Evolutionary conservation across 1,140 invertebrate genomes (phyloP), one percentile per base, ranked within the genome.

Genomic region (Glossosoma conforme): DNA sequence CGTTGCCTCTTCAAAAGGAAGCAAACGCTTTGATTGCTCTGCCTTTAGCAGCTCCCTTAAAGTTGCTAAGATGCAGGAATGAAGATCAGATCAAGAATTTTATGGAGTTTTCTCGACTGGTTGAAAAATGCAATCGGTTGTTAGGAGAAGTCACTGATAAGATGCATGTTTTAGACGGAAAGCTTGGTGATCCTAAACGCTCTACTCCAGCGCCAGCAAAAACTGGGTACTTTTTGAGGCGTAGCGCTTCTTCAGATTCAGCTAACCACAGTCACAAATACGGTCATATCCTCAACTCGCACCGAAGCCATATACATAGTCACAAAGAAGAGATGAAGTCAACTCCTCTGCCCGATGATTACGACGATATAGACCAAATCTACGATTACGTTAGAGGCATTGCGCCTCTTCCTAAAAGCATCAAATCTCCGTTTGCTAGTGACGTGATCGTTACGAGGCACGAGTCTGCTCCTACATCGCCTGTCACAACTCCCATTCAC

Each of bases 321-420:
- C 70, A 71, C 45, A 65, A 71, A 62, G 73, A 74, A 36, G 71
- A 73, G 51, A 69, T 64, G 48, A 72, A 66, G 50, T 74, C 72
- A 3, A 65, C 66, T 3, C 72, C 78, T 10, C 80, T 82, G 45
- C 78, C 82, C 8, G 87, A 90, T 62, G 89, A 95, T 58, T 94
- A 95, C 70, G 91, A 95, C 60, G 93, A 97, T 71, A 94, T 96
- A 57, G 93, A 97, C 75, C 91, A 95, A 69, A 93, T 97, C 50
- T 97, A 97, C 67, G 91, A 93, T 64, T 97, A 96, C 65, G 91
- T 97, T 0, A 76, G 93, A 36, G 93, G 93, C 0, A 89, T 94
- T 61, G 88, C 89, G 10, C 90, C 91, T 0, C 74, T 94, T 21
- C 90, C 91, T 0, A 91, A 91, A 65, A 87, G 80, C 62, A 78